These are phyloP conservation scores for Prionace glauca DNA, from an alignment of 2,797 vertebrate species.

Conservation along the genomic window DNA sequence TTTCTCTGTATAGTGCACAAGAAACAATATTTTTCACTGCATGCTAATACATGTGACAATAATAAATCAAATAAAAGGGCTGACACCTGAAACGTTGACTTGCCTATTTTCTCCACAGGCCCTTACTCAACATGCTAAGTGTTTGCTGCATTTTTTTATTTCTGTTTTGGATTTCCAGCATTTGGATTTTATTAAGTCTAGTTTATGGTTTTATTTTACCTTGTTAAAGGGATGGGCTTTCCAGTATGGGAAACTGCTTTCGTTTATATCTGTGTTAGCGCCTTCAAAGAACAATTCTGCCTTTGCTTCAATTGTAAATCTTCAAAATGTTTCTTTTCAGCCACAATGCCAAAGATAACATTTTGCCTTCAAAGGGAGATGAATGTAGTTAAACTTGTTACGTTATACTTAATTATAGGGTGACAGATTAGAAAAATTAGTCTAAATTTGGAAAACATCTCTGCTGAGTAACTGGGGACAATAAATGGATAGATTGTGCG, in stretches of 20 bases:
- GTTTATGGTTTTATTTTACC: not conserved
- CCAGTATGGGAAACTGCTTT: not conserved
- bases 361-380: not conserved
- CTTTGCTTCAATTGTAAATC: not conserved
- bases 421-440: not conserved
- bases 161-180: not conserved
- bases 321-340: not conserved
- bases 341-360: not conserved
- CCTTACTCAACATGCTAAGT: not conserved
- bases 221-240: not conserved
- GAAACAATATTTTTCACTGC: too few species aligned
- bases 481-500: not conserved
- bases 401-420: not conserved
- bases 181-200: not conserved
- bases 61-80: not conserved
- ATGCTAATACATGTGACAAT: too few species aligned
- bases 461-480: not conserved
- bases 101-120: not conserved
- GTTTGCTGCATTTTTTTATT: not conserved
- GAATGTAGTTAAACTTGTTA: not conserved
- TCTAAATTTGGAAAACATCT: not conserved
- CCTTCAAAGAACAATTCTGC: not conserved
- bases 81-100: not conserved
- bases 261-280: not conserved
- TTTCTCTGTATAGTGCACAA: too few species aligned